Evolutionary conservation across 2,888 invertebrate species (phyloP).

Genomic region (Eledone cirrhosa): DNA sequence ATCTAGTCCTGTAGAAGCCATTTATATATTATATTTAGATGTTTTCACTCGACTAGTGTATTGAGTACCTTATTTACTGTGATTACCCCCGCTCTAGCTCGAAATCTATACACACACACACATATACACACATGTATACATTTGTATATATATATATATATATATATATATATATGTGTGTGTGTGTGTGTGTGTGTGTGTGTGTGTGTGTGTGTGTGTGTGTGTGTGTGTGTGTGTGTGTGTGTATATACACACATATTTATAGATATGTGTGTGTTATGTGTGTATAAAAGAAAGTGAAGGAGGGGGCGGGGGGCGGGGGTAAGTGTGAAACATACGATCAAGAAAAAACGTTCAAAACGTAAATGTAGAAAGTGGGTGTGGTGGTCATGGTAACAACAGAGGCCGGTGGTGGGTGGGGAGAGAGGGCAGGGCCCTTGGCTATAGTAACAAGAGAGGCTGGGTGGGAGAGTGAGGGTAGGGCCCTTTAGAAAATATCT

Average conservation of each 20-base stretch:
- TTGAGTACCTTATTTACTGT: no score
- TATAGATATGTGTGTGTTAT: neutral
- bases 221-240: neutral
- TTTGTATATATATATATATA: neutral
- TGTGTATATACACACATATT: neutral
- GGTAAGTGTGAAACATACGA: neutral
- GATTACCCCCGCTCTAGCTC: no score
- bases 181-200: neutral
- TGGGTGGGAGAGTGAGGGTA: neutral
- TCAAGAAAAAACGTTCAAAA: neutral
- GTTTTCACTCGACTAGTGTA: no score
- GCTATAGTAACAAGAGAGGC: neutral
- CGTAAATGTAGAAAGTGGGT: neutral
- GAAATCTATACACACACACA: no score
- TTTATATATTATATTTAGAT: no score
- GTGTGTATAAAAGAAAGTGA: neutral
- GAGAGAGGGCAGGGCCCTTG: neutral
- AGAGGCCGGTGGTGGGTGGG: neutral
- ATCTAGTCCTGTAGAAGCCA: no score
- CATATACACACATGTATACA: neutral
- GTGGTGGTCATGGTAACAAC: neutral
- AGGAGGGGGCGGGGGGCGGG: neutral
- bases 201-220: conserved; percentile 11
- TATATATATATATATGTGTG: neutral
- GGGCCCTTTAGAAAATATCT: no score